These are phyloP conservation scores for human (Homo sapiens) DNA, from an alignment of 2,113 vertebrate genomes.

Conservation along the genomic window DNA sequence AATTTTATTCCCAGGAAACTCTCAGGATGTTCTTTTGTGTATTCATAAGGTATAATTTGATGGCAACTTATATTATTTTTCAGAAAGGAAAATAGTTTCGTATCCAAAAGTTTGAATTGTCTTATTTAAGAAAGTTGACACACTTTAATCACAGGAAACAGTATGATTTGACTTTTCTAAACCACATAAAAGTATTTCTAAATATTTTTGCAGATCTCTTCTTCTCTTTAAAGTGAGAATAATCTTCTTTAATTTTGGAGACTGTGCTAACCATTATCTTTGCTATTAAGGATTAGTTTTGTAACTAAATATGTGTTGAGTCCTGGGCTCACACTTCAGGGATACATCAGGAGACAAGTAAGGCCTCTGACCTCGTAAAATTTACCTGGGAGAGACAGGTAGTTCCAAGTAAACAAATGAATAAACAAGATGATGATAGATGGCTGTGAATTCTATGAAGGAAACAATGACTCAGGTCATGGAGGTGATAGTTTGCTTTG, in stretches of 20 bases:
- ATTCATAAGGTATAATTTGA: background rate
- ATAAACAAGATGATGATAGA: background rate
- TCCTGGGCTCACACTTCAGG: background rate
- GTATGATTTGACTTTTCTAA: background rate
- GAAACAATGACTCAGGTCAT: fast-evolving
- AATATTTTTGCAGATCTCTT: background rate
- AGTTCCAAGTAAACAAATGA: background rate
- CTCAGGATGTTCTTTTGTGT: background rate
- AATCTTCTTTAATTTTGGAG: background rate
- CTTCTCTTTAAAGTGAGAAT: background rate
- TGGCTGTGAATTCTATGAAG: background rate
- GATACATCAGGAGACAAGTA: background rate
- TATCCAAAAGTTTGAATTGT: background rate
- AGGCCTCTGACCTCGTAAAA: background rate
- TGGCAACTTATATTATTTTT: background rate
- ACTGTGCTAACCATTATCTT: background rate
- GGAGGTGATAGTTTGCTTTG: no score
- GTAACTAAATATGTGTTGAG: slow-evolving; percentile 43
- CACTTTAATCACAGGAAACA: background rate
- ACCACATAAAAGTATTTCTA: background rate
- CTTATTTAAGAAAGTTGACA: background rate
- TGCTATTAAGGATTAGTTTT: slow-evolving; percentile 19
- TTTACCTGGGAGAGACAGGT: background rate
- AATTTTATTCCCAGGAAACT: slow-evolving; percentile 30
- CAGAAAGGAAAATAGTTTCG: background rate